Evolutionary conservation across 2,797 vertebrate genomes (phyloP).

Genomic region (Choloepus didactylus): DNA sequence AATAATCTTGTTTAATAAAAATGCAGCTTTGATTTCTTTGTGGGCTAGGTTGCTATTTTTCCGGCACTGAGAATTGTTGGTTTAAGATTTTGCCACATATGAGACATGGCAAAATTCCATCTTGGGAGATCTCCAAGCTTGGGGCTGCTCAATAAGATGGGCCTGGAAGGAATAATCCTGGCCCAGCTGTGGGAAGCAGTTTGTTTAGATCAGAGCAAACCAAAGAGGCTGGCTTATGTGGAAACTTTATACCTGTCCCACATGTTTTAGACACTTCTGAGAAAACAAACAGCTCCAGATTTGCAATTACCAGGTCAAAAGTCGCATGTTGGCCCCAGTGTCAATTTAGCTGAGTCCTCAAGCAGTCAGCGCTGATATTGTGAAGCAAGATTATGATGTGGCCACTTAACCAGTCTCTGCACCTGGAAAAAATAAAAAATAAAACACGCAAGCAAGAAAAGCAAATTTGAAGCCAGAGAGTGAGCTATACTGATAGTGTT

Average conservation of each 20-base stretch:
- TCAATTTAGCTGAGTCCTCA: conserved; percentile 73
- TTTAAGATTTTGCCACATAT: conserved; percentile 60
- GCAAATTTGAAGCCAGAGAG: conserved; percentile 78
- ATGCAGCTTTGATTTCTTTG: conserved; percentile 65
- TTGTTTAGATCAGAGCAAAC: conserved; percentile 71
- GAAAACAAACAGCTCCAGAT: conserved; percentile 79
- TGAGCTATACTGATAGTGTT: conserved; percentile 46
- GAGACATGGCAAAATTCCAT: conserved; percentile 61
- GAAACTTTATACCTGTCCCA: conserved; percentile 81
- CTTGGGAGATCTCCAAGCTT: conserved; percentile 59
- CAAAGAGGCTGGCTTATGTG: conserved; percentile 66
- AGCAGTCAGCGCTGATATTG: conserved; percentile 61
- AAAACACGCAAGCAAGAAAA: conserved; percentile 61
- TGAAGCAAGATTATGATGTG: conserved; percentile 57
- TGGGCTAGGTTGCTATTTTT: conserved; percentile 58
- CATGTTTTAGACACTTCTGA: conserved; percentile 75
- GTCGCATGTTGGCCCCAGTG: conserved; percentile 59
- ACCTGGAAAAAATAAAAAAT: conserved; percentile 84
- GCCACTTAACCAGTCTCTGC: conserved; percentile 62
- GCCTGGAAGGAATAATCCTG: conserved; percentile 59
- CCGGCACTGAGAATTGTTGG: conserved; percentile 23
- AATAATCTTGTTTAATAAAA: conserved; percentile 71
- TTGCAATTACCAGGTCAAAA: conserved; percentile 78
- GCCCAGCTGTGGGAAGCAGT: conserved; percentile 73
- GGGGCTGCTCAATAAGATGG: conserved; percentile 40